A percentile compares a stretch with the other conserved stretches of the same genome.
Conservation (phyloP, 2,797 vertebrate genomes). For the Syngnathus acus region DNA sequence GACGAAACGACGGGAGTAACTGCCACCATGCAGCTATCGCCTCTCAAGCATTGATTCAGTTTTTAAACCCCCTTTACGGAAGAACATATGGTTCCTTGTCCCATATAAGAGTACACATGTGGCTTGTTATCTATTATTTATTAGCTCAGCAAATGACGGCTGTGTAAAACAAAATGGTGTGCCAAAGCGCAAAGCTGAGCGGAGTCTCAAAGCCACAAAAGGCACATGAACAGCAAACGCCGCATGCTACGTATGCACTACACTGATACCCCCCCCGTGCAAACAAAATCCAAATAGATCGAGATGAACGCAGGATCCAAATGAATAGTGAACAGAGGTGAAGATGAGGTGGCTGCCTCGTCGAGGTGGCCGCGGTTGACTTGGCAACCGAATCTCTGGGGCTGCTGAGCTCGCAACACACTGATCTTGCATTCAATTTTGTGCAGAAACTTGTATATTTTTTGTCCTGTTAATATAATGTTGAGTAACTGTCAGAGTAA, state of each 20-base stretch:
- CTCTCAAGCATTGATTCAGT: not conserved
- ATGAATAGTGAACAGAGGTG: slow-evolving; percentile 22
- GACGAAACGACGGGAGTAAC: too few relatives aligned
- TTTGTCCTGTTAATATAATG: slow-evolving; percentile 6
- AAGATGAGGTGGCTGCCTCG: slow-evolving; percentile 29
- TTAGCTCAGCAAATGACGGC: not conserved
- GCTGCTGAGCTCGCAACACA: slow-evolving; percentile 47
- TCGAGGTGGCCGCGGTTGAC: slow-evolving; percentile 53
- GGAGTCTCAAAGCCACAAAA: not conserved
- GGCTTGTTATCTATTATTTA: not conserved
- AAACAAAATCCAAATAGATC: not conserved
- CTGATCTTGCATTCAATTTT: slow-evolving; percentile 28
- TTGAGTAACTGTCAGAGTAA: slow-evolving; percentile 2
- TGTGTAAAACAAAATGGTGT: not conserved
- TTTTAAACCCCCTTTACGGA: not conserved
- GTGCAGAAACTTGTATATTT: slow-evolving; percentile 7
- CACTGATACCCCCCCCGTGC: not conserved
- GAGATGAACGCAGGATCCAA: not conserved
- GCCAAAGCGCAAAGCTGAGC: not conserved
- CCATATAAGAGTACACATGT: not conserved
- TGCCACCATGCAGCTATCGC: not conserved
- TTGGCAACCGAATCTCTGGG: slow-evolving; percentile 60
- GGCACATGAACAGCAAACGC: not conserved
- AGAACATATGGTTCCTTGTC: not conserved
- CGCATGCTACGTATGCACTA: not conserved